Base-by-base conservation (phyloP, 2,113 vertebrate species). In the Gorsachius goisagi region DNA sequence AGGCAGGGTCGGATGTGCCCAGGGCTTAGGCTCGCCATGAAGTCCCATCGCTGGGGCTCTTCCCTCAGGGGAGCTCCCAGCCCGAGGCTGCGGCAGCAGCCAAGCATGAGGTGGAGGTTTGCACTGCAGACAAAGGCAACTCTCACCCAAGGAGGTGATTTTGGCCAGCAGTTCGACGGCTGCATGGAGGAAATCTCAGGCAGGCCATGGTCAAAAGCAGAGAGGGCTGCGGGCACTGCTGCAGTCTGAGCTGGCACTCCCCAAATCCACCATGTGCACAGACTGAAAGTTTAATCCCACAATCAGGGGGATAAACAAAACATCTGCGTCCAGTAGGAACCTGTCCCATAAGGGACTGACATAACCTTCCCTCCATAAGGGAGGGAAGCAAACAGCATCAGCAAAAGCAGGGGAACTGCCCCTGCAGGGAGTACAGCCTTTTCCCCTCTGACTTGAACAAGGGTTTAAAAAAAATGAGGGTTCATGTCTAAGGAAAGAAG, bases 221-320 rank as follows among this genome's bases (percentile, higher is more conserved):
- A 0, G 0, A 1, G 5, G 33, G 28, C 33, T 37, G 21, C 5
- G 12, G 37, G 18, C 3, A 0, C 49, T 68, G 59, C 67, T 73
- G 55, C 45, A 26, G 22, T 30, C 28, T 44, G 52, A 93, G 44
- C 68, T 87, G 63, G 11, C 1, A 1, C 47, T 67, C 56, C 60
- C 45, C 39, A 82, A 45, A 85, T 23, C 62, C 35, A 71, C 49
- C 56, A 9, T 1, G 4, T 30, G 37, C 39, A 30, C 52, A 37
- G 27, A 24, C 19, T 17, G 68, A n/a, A 77, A 52, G 37, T 16
- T 0, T 35, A 19, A 53, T 35, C 27, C 28, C 9, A 32, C 20
- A 60, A 3, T 5, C 41, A 44, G 37, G 81, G 53, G 32, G 49
- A 41, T 3, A 84, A 52, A 68, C 0, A 3, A 33, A 79, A 41